Base-by-base conservation (phyloP, 1,140 invertebrate genomes). In the Asbolus verrucosus region DNA sequence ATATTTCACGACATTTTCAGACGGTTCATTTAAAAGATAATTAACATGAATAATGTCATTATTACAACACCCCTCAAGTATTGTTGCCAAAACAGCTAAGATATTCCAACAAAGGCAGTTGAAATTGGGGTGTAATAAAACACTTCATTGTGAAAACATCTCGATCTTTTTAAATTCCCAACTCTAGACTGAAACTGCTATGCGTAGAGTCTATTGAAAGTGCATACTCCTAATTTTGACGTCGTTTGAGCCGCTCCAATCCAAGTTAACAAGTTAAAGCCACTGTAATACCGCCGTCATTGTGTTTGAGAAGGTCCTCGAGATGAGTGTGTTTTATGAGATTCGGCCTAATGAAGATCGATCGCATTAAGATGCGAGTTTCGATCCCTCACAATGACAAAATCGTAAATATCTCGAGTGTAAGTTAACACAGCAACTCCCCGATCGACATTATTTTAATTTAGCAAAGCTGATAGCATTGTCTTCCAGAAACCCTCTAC, bases 191-290 rank as follows among this genome's bases (percentile, higher is more conserved):
- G n/a, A n/a, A n/a, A n/a, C n/a, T n/a, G n/a, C n/a, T n/a, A n/a
- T n/a, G n/a, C n/a, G n/a, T n/a, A n/a, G n/a, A n/a, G n/a, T n/a
- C 33, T 43, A 9, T 24, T 18, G 41, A 46, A 66, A 31, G 24
- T 46, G 27, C 41, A 66, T 41, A 16, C 9, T 31, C 19, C 65
- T 46, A 50, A 66, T 66, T 66, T 30, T 31, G 18, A 21, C 18
- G 18, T 65, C 46, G n/a, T n/a, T 9, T 36, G 27, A 14, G 9
- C 39, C 61, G 38, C 27, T n/a, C 24, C 43, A 71, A 71, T 71
- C 69, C 69, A 60, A 71, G 65, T 67, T 71, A 71, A 71, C 69
- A 71, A 71, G 69, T 71, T 71, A 71, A 71, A 67, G 46, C 65
- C 31, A 27, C 63, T 43, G 69, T 71, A 71, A 71, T 71, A 38